Evolutionary conservation across 2,797 vertebrate species (phyloP).

Genomic region (Menidia menidia): DNA sequence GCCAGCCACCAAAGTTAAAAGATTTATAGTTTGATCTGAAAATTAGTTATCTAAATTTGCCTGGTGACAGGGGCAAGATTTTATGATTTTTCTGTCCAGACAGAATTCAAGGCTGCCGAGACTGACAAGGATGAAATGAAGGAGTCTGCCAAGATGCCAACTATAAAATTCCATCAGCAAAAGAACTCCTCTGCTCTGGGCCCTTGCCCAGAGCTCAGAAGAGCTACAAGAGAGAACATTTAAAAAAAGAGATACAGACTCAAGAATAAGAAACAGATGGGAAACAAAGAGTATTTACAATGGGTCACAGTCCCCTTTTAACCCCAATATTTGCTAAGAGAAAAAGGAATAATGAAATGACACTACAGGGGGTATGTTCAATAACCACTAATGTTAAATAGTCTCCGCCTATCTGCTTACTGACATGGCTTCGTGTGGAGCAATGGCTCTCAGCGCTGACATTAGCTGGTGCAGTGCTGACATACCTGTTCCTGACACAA

Average conservation of each 20-base stretch:
- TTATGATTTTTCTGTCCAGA: constrained; percentile 64
- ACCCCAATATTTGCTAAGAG: constrained; percentile 80
- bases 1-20: constrained; percentile 65
- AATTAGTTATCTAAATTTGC: constrained; percentile 80
- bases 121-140: constrained; percentile 78
- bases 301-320: constrained; percentile 70
- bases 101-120: constrained; percentile 61
- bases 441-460: constrained; percentile 47
- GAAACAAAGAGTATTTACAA: constrained; percentile 71
- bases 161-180: constrained; percentile 79
- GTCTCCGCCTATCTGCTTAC: constrained; percentile 40
- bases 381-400: constrained; percentile 80
- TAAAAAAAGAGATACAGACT: constrained; percentile 24
- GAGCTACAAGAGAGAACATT: constrained; percentile 45
- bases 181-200: constrained; percentile 75
- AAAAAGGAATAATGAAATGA: constrained; percentile 73
- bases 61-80: constrained; percentile 67
- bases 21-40: constrained; percentile 79
- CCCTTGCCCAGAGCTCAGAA: constrained; percentile 54
- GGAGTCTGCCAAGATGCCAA: constrained; percentile 73
- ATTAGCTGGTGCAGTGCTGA: constrained; percentile 41
- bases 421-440: constrained; percentile 48
- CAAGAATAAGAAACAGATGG: constrained; percentile 62
- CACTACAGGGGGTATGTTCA: constrained; percentile 73
- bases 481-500: constrained; percentile 53